These are phyloP conservation scores for Drosophila azteca DNA, from an alignment of 1,140 invertebrate genomes.

Conservation along the genomic window DNA sequence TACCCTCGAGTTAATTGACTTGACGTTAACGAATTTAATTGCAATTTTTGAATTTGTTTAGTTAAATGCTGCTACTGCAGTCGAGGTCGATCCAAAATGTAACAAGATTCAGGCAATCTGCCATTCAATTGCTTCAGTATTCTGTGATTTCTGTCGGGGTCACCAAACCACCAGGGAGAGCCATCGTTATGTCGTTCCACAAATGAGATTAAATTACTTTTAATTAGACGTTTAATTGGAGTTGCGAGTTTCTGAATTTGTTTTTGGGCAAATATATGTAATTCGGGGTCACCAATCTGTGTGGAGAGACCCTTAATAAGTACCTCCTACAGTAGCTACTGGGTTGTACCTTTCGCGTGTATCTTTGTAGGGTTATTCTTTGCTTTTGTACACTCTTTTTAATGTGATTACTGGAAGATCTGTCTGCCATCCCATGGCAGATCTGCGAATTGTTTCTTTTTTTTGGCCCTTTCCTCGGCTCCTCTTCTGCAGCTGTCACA, in stretches of 20 bases:
- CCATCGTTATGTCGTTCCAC: not conserved
- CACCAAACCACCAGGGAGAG: too few species aligned
- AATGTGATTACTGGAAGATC: too few species aligned
- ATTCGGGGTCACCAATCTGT: not conserved
- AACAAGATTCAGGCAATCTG: conserved; percentile 40
- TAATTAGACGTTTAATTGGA: too few species aligned
- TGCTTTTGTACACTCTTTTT: too few species aligned
- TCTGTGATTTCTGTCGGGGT: conserved; percentile 9
- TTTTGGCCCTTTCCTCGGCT: not conserved
- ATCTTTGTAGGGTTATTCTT: too few species aligned
- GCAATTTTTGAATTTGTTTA: conserved; percentile 45
- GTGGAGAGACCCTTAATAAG: not conserved
- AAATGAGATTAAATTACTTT: too few species aligned
- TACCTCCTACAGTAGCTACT: too few species aligned
- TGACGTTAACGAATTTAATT: conserved; percentile 40
- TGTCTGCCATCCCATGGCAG: too few species aligned
- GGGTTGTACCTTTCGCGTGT: too few species aligned
- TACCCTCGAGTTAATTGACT: conserved; percentile 28
- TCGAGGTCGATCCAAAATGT: conserved; percentile 29
- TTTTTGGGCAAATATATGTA: not conserved
- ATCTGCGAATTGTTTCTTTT: not conserved
- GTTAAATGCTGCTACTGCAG: conserved; percentile 32
- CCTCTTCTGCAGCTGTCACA: conserved; percentile 10
- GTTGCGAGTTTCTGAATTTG: too few species aligned
- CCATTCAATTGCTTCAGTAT: conserved; percentile 29